Evolutionary conservation across 2,888 invertebrate species (phyloP).

Genomic region (Rotaria magnacalcarata): DNA sequence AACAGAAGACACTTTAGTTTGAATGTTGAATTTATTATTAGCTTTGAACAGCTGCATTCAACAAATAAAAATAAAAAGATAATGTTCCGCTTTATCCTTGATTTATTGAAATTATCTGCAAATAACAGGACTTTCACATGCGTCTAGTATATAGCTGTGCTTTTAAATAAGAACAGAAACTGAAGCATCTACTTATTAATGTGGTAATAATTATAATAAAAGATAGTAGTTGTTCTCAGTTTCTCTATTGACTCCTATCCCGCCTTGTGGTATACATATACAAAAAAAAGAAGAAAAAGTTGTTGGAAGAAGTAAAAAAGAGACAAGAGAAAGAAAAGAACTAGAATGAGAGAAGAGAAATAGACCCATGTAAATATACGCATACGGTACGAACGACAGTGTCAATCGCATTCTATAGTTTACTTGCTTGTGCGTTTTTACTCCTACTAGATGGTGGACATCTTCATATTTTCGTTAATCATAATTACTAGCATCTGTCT

Average conservation of each 20-base stretch:
- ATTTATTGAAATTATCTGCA: neutral
- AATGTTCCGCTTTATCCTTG: neutral
- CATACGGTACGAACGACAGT: neutral
- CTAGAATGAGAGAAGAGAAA: neutral
- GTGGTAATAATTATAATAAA: neutral
- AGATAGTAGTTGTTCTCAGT: neutral
- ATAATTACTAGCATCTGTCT: neutral
- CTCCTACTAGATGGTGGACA: neutral
- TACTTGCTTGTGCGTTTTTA: neutral
- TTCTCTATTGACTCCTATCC: neutral
- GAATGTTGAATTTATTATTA: neutral
- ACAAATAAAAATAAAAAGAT: neutral
- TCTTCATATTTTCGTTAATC: neutral
- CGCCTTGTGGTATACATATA: neutral
- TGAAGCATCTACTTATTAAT: neutral
- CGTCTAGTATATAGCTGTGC: neutral
- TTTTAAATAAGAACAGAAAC: neutral
- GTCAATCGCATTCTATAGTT: neutral
- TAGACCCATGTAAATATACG: neutral
- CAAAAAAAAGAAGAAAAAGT: neutral
- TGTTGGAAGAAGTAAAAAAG: neutral
- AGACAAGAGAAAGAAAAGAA: slow-evolving; percentile 1
- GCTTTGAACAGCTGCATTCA: neutral
- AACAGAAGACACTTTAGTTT: neutral
- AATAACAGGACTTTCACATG: neutral